Conservation (phyloP, 1,140 invertebrate genomes). For the Dinoponera quadriceps region DNA sequence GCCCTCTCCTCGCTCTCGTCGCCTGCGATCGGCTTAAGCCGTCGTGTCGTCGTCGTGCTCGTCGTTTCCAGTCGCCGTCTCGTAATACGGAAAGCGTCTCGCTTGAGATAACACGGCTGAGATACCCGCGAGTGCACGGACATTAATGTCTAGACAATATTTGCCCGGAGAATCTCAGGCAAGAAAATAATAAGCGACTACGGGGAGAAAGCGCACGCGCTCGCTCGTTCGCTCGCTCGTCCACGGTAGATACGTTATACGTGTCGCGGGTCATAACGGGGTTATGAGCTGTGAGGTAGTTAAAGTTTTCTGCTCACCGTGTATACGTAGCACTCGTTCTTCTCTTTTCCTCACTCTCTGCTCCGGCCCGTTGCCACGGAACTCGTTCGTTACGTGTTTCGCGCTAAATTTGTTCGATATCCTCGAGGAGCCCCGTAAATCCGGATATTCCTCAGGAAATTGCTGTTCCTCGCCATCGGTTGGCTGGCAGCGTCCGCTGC, state of each 20-base stretch:
- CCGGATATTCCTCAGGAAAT: slow-evolving; percentile 75
- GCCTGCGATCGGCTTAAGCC: slow-evolving; percentile 62
- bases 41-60: slow-evolving; percentile 13
- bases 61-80: slow-evolving; percentile 23
- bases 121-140: slow-evolving; percentile 29
- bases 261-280: slow-evolving; percentile 78
- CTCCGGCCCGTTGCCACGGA: slow-evolving; percentile 32
- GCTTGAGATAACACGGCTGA: slow-evolving; percentile 71
- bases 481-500: slow-evolving; percentile 46
- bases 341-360: neutral
- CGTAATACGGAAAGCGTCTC: slow-evolving; percentile 63
- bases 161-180: slow-evolving; percentile 73
- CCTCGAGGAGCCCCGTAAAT: slow-evolving; percentile 71
- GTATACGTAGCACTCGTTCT: slow-evolving; percentile 42
- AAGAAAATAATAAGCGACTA: slow-evolving; percentile 80
- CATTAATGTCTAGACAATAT: slow-evolving; percentile 79
- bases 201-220: slow-evolving; percentile 58
- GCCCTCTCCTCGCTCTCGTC: slow-evolving; percentile 32
- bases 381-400: slow-evolving; percentile 80
- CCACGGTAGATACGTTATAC: slow-evolving; percentile 17
- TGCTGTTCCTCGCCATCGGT: slow-evolving; percentile 66
- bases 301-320: slow-evolving; percentile 79
- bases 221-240: too few relatives aligned
- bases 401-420: slow-evolving; percentile 80
- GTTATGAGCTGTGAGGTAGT: slow-evolving; percentile 83